Conservation (phyloP, 1,140 invertebrate species). For the Pollicipes pollicipes region DNA sequence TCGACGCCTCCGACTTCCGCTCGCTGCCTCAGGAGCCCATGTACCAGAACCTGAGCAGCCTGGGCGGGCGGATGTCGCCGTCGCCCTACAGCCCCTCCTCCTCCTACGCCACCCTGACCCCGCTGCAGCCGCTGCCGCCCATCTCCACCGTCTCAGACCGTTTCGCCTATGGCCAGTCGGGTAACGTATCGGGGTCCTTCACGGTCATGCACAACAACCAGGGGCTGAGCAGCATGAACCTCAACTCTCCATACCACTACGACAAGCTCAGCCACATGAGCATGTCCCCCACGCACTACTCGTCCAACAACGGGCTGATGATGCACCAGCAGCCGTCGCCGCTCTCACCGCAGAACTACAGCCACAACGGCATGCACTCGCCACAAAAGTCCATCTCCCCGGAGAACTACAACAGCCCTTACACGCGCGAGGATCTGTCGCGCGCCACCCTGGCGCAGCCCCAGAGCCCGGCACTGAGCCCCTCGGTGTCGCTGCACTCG, state of each 20-base stretch:
- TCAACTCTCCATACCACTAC: constrained; percentile 45
- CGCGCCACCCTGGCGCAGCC: constrained; percentile 34
- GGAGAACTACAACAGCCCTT: constrained; percentile 35
- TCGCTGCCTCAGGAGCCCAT: constrained; percentile 60
- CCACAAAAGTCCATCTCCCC: constrained; percentile 61
- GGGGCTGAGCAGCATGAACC: constrained; percentile 43
- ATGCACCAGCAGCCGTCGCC: constrained; percentile 22
- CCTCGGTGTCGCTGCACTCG: constrained; percentile 35
- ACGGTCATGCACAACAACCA: constrained; percentile 81
- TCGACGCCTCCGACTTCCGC: constrained; percentile 56
- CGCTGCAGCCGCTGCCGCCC: constrained; percentile 85
- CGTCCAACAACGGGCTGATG: constrained; percentile 34
- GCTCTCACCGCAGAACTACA: constrained; percentile 52
- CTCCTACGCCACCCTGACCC: constrained; percentile 80
- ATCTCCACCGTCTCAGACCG: constrained; percentile 92
- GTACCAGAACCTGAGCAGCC: constrained; percentile 61
- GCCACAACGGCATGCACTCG: constrained; percentile 57
- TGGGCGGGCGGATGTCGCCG: constrained; percentile 58
- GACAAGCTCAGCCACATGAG: constrained; percentile 49
- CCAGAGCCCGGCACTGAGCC: constrained; percentile 28
- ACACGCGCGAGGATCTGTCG: constrained; percentile 26
- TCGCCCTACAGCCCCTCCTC: constrained; percentile 23
- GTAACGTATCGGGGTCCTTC: constrained; percentile 52
- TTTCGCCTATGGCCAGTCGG: constrained; percentile 38
- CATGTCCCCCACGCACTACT: constrained; percentile 51